phyloP scores from a whole-genome alignment of 2,888 invertebrate species.

The Epirrita christyi region DNA sequence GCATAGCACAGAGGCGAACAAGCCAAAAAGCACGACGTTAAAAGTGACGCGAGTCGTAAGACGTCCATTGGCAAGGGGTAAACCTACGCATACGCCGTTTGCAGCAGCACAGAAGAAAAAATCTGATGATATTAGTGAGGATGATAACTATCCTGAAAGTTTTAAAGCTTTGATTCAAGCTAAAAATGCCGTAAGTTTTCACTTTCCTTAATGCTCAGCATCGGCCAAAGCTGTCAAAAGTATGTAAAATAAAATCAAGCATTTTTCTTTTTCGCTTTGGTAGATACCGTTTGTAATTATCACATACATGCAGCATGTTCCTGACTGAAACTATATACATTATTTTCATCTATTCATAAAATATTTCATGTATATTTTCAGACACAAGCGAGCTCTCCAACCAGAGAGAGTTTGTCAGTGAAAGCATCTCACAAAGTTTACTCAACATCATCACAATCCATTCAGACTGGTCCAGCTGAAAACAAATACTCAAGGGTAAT shows the following conservation, averaged over 20 bases:
- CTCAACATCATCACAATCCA: conserved; percentile 64
- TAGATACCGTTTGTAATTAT: not conserved
- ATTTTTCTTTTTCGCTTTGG: not conserved
- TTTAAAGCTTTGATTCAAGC: conserved; percentile 87
- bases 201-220: not conserved
- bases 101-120: conserved; percentile 49
- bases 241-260: too few species aligned
- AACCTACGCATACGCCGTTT: conserved; percentile 51
- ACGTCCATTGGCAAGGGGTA: conserved; percentile 61
- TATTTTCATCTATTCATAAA: conserved; percentile 9
- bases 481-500: conserved; percentile 77
- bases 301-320: not conserved
- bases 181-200: conserved; percentile 78
- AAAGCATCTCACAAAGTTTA: conserved; percentile 80
- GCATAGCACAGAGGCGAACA: conserved; percentile 58
- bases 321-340: not conserved
- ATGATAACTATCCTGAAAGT: conserved; percentile 87
- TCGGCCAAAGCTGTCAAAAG: not conserved
- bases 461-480: conserved; percentile 64
- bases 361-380: conserved; percentile 56
- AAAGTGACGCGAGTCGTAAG: conserved; percentile 64
- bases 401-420: conserved; percentile 78
- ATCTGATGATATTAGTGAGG: conserved; percentile 83
- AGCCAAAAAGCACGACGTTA: conserved; percentile 54
- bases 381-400: conserved; percentile 76